Evolutionary conservation across 2,888 invertebrate species (phyloP).

Genomic region (Microctonus brassicae): DNA sequence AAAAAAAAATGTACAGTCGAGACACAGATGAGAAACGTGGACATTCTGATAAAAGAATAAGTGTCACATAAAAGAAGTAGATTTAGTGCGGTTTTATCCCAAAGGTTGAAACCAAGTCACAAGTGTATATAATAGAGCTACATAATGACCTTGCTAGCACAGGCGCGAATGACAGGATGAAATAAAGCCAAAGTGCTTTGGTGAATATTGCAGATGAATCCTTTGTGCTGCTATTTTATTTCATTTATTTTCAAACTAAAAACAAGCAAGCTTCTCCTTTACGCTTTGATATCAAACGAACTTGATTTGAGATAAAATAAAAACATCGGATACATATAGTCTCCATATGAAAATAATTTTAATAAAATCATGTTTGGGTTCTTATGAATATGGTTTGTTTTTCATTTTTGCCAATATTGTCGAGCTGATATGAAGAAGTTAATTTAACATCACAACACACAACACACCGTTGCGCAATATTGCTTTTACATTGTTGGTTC

Average conservation of each 20-base stretch:
- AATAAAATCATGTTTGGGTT: no score
- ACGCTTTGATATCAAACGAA: not conserved
- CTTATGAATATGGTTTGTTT: no score
- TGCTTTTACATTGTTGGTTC: no score
- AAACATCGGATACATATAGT: no score
- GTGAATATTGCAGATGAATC: not conserved
- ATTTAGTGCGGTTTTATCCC: constrained; percentile 1
- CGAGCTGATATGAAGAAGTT: no score
- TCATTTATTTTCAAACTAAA: not conserved
- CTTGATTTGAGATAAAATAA: not conserved
- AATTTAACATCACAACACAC: no score
- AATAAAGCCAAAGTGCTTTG: not conserved
- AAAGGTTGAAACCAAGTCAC: not conserved
- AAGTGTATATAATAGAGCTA: not conserved
- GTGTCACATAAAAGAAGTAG: not conserved
- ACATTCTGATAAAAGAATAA: not conserved
- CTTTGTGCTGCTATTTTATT: not conserved
- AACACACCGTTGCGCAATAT: no score
- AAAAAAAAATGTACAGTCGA: not conserved
- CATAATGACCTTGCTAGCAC: not conserved
- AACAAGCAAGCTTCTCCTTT: not conserved
- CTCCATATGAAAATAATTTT: no score
- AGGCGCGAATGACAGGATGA: not conserved
- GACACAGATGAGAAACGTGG: no score
- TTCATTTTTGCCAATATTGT: no score